Conservation (phyloP, 2,113 vertebrate genomes). For the Xenus cinereus region DNA sequence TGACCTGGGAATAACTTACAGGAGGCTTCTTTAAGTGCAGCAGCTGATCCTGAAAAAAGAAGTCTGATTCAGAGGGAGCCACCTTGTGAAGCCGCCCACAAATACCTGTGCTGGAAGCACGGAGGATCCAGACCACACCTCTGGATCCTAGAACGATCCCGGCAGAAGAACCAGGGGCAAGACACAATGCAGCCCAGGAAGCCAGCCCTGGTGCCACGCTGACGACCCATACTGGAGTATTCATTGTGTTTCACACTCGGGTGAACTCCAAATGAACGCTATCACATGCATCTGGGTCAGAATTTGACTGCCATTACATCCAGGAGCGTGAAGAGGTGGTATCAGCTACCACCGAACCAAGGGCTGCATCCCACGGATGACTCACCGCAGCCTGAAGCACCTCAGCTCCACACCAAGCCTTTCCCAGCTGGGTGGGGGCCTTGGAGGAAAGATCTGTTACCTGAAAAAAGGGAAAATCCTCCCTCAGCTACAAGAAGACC, state of each 20-base stretch:
- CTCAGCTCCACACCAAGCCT: not conserved
- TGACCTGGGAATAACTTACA: not conserved
- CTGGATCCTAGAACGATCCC: not conserved
- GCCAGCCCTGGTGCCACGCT: not conserved
- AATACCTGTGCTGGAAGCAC: not conserved
- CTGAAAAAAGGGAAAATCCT: not conserved
- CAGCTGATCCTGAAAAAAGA: not conserved
- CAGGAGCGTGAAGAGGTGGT: not conserved
- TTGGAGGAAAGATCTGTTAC: not conserved
- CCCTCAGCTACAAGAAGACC: not conserved
- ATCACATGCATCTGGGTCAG: conserved; percentile 53
- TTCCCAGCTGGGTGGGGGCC: not conserved
- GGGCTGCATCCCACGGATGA: not conserved
- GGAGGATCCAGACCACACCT: not conserved
- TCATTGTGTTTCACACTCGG: not conserved
- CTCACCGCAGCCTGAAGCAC: not conserved
- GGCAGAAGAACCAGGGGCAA: not conserved
- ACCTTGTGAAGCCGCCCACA: not conserved
- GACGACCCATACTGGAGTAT: not conserved
- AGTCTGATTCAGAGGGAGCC: not conserved
- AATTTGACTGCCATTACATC: conserved; percentile 37
- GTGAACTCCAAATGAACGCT: not conserved
- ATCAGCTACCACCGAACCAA: not conserved
- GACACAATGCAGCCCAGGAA: not conserved
- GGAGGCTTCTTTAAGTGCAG: not conserved